Percentiles rank a stretch among this genome's conserved stretches.
These are phyloP conservation scores for Hofmannophila pseudospretella DNA, from an alignment of 2,888 invertebrate species.

Conservation along the genomic window DNA sequence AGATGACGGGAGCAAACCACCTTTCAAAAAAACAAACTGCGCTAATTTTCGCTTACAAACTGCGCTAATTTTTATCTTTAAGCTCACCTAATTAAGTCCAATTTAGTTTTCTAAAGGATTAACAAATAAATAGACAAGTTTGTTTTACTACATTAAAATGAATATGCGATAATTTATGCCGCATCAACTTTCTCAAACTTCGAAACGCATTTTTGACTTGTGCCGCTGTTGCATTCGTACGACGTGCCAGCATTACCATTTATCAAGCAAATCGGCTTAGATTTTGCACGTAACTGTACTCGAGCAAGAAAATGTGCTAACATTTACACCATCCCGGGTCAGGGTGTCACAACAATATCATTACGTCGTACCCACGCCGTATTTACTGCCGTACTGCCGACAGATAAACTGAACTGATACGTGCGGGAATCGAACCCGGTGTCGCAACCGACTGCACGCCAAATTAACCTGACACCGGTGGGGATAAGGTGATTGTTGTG, in stretches of 20 bases:
- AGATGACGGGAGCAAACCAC: no score
- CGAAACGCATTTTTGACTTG: no score
- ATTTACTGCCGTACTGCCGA: conserved; percentile 7
- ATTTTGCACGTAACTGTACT: conserved; percentile 5
- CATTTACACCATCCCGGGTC: conserved; percentile 21
- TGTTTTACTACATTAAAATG: conserved; percentile 13
- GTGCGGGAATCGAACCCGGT: conserved; percentile 8
- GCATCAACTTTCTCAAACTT: background rate
- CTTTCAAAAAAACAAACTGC: no score
- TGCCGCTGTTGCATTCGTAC: no score
- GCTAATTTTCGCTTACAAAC: no score
- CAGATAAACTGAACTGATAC: conserved; percentile 10
- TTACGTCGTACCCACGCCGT: conserved; percentile 8
- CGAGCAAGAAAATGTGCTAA: conserved; percentile 9
- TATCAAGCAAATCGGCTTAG: no score
- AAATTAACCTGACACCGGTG: background rate
- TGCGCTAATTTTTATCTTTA: background rate
- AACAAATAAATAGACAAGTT: no score
- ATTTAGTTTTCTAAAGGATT: no score
- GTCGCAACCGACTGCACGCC: background rate
- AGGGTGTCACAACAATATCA: conserved; percentile 20
- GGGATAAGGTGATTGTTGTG: background rate
- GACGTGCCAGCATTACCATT: no score
- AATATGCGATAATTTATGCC: conserved; percentile 28
- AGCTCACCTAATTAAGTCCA: no score